phyloP scores from a whole-genome alignment of 2,888 invertebrate species.

The Cosmia trapezina region DNA sequence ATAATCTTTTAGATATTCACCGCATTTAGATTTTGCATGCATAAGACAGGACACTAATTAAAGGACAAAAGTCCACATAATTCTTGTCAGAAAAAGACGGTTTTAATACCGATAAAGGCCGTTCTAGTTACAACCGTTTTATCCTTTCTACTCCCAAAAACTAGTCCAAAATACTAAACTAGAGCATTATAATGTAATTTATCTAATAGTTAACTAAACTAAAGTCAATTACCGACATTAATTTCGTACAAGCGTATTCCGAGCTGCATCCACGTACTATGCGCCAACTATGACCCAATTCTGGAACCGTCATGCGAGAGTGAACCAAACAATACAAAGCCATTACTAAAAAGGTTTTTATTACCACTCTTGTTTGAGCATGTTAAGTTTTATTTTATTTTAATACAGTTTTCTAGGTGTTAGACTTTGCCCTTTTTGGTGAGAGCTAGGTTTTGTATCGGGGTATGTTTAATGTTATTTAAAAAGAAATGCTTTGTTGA shows the following conservation, averaged over 20 bases:
- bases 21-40: neutral
- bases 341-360: slow-evolving; percentile 75
- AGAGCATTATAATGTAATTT: slow-evolving; percentile 62
- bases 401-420: slow-evolving; percentile 3
- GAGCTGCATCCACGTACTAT: slow-evolving; percentile 41
- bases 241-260: slow-evolving; percentile 62
- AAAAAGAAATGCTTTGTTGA: neutral
- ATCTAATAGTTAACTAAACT: slow-evolving; percentile 64
- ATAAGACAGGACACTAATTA: neutral
- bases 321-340: slow-evolving; percentile 75
- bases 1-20: neutral
- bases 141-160: slow-evolving; percentile 24
- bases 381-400: slow-evolving; percentile 31
- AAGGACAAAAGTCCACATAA: neutral
- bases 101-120: neutral
- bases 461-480: neutral
- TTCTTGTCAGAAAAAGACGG: neutral
- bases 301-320: slow-evolving; percentile 42
- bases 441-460: neutral
- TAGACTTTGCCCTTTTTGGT: neutral
- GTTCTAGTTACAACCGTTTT: neutral
- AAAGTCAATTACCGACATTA: slow-evolving; percentile 73
- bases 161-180: slow-evolving; percentile 18
- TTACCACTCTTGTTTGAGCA: slow-evolving; percentile 59
- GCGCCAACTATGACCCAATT: slow-evolving; percentile 64